Base-by-base conservation (phyloP, 2,888 invertebrate species). In the Pteria penguin region DNA sequence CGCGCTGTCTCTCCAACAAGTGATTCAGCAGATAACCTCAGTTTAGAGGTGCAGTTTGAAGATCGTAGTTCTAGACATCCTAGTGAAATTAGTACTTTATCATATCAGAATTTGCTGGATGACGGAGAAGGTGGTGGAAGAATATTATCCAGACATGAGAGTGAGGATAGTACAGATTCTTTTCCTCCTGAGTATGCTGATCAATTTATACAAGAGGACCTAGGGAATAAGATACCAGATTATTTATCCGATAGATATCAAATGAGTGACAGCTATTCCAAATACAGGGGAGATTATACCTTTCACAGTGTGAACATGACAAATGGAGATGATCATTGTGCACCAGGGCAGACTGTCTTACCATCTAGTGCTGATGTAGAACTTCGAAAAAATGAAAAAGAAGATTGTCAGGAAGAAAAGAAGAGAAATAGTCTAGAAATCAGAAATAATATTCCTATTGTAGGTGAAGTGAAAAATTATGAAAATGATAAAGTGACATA, bases 1-100 rank as follows among this genome's bases (percentile, higher is more conserved):
- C 67, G 82, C 52, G 79, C 82, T 5, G 70, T 80, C 27, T 83
- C 82, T 4, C 83, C 84, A 55, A 75, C 73, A 33, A 85, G 83
- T 80, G 89, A 89, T 66, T 84, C 82, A 67, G 85, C 81, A 22
- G 91, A 91, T 76, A 91, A 90, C 76, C 77, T 90, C 18, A 91
- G 90, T 72, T 86, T 91, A 83, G 91, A 91, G 78, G 91, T 91
- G n/a, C 87, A 91, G 55, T 85, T 91, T 60, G 90, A 90, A 65
- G 91, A 91, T 55, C 89, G 88, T 45, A 88, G 87, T 77, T 91
- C 91, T 4, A 84, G 90, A 66, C 89, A 89, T 70, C 88, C 90
- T 3, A 90, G 90, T 84, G 91, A 91, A 78, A 88, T 91, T 18
- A 90, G 90, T 66, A 89, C 90, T 29, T 76, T 91, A 11, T 90